These are phyloP conservation scores for Rhamnusium bicolor DNA, from an alignment of 2,888 invertebrate species.

Conservation along the genomic window DNA sequence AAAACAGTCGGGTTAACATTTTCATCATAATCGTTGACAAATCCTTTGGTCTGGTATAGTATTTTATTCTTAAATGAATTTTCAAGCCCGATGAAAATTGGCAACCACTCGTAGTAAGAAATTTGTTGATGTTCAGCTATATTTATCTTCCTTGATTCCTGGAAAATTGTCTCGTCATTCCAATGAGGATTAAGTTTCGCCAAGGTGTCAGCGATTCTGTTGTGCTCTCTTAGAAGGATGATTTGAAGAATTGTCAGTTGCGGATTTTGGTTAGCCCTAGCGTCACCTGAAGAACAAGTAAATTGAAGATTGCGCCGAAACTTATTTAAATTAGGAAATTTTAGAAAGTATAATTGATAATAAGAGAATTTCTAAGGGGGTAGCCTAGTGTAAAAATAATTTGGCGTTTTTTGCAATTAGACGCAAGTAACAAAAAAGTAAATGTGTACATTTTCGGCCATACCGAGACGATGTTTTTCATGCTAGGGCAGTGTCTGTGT, in stretches of 20 bases:
- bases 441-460: no score
- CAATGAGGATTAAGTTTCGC: constrained; percentile 80
- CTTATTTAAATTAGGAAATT: no score
- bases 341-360: no score
- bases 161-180: constrained; percentile 81
- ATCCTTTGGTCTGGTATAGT: constrained; percentile 75
- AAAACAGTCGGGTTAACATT: constrained; percentile 77
- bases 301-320: no score
- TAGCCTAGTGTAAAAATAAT: no score
- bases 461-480: no score
- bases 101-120: constrained; percentile 84
- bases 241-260: constrained; percentile 80
- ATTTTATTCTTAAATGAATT: constrained; percentile 77
- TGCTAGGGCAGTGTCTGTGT: no score
- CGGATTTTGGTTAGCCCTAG: constrained; percentile 80
- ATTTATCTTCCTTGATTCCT: constrained; percentile 80
- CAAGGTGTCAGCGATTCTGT: constrained; percentile 78
- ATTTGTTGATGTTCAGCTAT: constrained; percentile 82
- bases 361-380: no score
- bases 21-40: constrained; percentile 79
- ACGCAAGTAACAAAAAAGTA: no score
- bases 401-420: no score
- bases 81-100: constrained; percentile 78
- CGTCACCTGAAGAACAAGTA: constrained; percentile 73
- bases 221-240: constrained; percentile 82